Base-by-base conservation (phyloP, 2,888 invertebrate genomes). In the Cephonodes hylas region DNA sequence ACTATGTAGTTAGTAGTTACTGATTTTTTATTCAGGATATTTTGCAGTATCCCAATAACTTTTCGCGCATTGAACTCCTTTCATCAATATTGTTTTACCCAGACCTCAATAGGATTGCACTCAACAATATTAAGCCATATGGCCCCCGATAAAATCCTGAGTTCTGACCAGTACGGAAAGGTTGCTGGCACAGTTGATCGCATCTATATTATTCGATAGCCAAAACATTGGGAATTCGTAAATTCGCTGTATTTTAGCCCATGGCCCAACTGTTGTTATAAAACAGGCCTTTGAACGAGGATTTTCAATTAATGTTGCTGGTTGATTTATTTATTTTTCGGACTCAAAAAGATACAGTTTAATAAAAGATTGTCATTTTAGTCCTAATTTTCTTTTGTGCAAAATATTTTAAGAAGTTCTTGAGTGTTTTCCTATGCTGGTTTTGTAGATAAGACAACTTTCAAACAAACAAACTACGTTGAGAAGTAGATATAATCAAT, bases 211-310 rank as follows among this genome's bases (percentile, higher is more conserved):
- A 31, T 53, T 53, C 53, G 53, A 53, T 53, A 6, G 27, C 18
- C 27, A 10, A 53, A 31, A 53, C 18, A 27, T 53, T 31, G 53
- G 31, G 18, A 10, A 53, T 53, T 31, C 53, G 18, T 18, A 53
- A 53, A 53, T 53, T 53, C 53, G 27, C 13, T 18, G 18, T 27
- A 31, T 53, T 53, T 44, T 53, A 53, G 10, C 53, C 53, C 20
- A 31, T 53, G 53, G 31, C 53, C 20, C 10, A 18, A 15, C 53
- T 18, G 31, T 27, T 27, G 8, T 53, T 18, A 53, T 53, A 53
- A 53, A 53, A 27, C 27, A 53, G 31, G 31, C 53, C 53, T 53
- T 53, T 53, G 53, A 53, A 53, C 53, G 27, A 27, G 10, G 53
- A 27, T 53, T 27, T 53, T 25, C 48, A 53, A 53, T 53, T 53